Evolutionary conservation across 2,113 vertebrate genomes (phyloP), one percentile per base, ranked within the genome.

Genomic region (Emydura subglobosa): DNA sequence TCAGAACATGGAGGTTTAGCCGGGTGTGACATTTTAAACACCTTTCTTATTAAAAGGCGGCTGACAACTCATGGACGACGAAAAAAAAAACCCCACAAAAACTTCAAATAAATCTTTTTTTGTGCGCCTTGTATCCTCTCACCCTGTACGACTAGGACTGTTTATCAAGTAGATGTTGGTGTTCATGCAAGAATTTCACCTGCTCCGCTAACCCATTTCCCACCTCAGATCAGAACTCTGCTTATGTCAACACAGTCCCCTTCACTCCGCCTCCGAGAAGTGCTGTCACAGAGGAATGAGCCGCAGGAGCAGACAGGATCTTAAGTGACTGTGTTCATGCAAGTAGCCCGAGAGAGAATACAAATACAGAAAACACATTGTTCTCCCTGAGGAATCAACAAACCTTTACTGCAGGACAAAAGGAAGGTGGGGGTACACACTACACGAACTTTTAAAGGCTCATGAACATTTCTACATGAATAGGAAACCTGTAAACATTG

Each of bases 241-340:
- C 27, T 13, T 2, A 24, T 19, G 86, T 59, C 87, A 88, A 9
- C 0, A 0, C 61, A 13, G 12, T 79, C 84, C 78, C 82, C 91
- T 89, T 86, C 68, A 12, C 85, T 91, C 82, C 54, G 13, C 29
- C 4, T 5, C 39, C 29, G 0, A 0, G 19, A 4, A 39, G 19
- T 39, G 82, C 91, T 88, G 88, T 6, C 50, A 22, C 0, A 39
- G 80, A 79, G 82, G 49, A 3, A 72, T 4, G 88, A 88, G 87
- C 83, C 91, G 92, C 83, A 95, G 89, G 90, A 92, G 61, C 59
- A 2, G 87, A 68, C 44, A 90, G 88, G 65, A 27, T 65, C 85
- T 91, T 76, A 88, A 91, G 95, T 74, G 95, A 91, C 49, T 80
- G 44, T 83, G 55, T 87, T 97, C 97, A 97, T 97, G 97, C 97